Evolutionary conservation across 2,888 invertebrate genomes (phyloP), one percentile per base, ranked within the genome.

Genomic region (Dynastes maya): DNA sequence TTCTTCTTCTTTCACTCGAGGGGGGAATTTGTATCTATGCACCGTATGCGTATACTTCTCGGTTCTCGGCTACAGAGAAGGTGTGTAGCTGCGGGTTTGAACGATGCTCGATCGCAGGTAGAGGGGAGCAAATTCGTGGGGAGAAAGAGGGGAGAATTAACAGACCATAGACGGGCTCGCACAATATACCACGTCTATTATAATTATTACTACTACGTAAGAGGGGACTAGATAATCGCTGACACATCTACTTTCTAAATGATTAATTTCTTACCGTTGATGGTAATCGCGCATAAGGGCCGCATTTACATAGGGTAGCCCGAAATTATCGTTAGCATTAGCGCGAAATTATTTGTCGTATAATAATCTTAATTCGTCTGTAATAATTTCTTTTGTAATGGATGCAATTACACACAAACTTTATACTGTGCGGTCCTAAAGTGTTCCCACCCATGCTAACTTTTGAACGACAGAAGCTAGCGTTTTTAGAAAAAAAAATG

Each of bases 21-120:
- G 11, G 67, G 67, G 40, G 58, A 72, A 72, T 72, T 58, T 40
- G 58, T 40, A 40, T 40, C 82, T 85, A 86, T 86, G 85, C 84
- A 84, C 75, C 82, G 74, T 79, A 78, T 78, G 68, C 67, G 77
- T 80, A 80, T 80, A 80, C 79, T 80, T 82, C 82, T 84, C 81
- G 82, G 82, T 80, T 82, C 82, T 84, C 81, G 82, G 82, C 83
- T 83, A 83, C 82, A 83, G 83, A 82, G 82, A 83, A 83, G 82
- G 82, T 82, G 83, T 83, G 83, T 83, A 83, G 82, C 84, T 83
- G 75, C 84, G 84, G 84, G 84, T 82, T 79, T 8, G 82, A 84
- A 84, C 82, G 81, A 83, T 84, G 22, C 55, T 58, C 55, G 55
- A 58, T 16, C 6, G 22, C 8, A 3, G 55, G 55, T 83, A 84